These are phyloP conservation scores for Thamnophis sirtalis DNA, from an alignment of 2,113 vertebrate genomes.

Conservation along the genomic window DNA sequence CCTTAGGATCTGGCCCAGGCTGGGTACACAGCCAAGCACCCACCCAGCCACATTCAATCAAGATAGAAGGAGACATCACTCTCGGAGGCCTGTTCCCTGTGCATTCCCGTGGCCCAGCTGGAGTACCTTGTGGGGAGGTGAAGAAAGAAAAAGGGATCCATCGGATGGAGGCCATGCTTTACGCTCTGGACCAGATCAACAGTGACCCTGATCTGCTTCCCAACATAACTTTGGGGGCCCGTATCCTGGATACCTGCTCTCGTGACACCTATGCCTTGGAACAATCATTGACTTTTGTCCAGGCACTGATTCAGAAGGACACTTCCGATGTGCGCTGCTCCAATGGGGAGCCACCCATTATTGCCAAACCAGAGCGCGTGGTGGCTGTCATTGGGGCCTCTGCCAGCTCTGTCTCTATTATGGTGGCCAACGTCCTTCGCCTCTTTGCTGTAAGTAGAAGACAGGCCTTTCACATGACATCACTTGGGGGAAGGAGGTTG, in stretches of 20 bases:
- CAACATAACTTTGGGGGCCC: conserved; percentile 84
- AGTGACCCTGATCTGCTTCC: conserved; percentile 83
- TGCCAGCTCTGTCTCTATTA: conserved; percentile 84
- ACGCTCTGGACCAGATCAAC: conserved; percentile 88
- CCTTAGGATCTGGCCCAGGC: not conserved
- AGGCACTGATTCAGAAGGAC: conserved; percentile 82
- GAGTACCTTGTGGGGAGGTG: conserved; percentile 79
- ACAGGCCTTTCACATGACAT: not conserved
- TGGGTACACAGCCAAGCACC: conserved; percentile 24
- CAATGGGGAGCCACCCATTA: conserved; percentile 77
- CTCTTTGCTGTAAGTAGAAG: conserved; percentile 78
- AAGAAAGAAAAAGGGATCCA: conserved; percentile 91
- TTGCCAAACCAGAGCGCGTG: conserved; percentile 79
- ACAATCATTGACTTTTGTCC: conserved; percentile 88
- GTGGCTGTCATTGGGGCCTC: conserved; percentile 87
- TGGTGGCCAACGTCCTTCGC: conserved; percentile 89
- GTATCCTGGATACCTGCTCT: conserved; percentile 72
- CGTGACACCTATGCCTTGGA: conserved; percentile 86
- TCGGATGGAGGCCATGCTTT: conserved; percentile 89
- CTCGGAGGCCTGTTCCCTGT: conserved; percentile 86
- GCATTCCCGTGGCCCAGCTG: conserved; percentile 79
- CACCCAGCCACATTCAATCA: conserved; percentile 78
- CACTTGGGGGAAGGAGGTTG: not conserved
- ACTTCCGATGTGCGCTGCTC: conserved; percentile 79
- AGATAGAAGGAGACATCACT: conserved; percentile 83